phyloP scores from a whole-genome alignment of 2,888 invertebrate genomes.

The Asteroscopus sphinx region DNA sequence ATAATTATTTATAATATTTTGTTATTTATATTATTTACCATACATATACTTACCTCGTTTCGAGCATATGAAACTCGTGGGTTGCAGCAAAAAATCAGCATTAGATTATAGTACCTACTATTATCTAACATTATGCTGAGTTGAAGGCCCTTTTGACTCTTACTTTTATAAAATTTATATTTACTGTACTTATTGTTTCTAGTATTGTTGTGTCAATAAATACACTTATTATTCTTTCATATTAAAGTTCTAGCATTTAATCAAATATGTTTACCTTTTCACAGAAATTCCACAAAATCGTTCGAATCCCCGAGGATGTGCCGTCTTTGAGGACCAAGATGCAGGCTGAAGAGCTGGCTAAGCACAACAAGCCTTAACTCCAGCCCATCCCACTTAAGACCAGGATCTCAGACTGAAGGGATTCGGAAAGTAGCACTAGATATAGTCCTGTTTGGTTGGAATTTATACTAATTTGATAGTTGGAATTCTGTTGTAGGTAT shows the following conservation, averaged over 20 bases:
- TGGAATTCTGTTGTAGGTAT: background rate
- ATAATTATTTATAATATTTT: too few species aligned
- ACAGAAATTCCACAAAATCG: slow-evolving; percentile 95
- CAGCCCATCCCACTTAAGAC: slow-evolving; percentile 40
- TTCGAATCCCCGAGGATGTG: slow-evolving; percentile 96
- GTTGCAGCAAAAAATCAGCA: too few species aligned
- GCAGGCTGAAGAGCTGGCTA: slow-evolving; percentile 90
- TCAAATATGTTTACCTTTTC: slow-evolving; percentile 62
- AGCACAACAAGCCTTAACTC: slow-evolving; percentile 73
- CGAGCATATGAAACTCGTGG: too few species aligned
- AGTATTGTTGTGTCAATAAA: too few species aligned
- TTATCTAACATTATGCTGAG: too few species aligned
- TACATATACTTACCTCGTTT: too few species aligned
- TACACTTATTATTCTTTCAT: too few species aligned
- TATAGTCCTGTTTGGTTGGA: slow-evolving; percentile 51
- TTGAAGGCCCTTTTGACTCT: too few species aligned
- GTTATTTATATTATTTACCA: too few species aligned
- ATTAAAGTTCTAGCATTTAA: background rate
- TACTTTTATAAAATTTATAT: too few species aligned
- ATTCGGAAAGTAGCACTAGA: slow-evolving; percentile 44
- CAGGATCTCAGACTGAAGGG: slow-evolving; percentile 56
- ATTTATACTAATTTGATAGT: slow-evolving; percentile 1
- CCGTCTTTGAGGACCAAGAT: slow-evolving; percentile 94
- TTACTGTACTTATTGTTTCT: background rate
- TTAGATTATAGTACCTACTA: too few species aligned